phyloP scores from a whole-genome alignment of 2,113 vertebrate genomes.

The Brachyhypopomus occidentalis region DNA sequence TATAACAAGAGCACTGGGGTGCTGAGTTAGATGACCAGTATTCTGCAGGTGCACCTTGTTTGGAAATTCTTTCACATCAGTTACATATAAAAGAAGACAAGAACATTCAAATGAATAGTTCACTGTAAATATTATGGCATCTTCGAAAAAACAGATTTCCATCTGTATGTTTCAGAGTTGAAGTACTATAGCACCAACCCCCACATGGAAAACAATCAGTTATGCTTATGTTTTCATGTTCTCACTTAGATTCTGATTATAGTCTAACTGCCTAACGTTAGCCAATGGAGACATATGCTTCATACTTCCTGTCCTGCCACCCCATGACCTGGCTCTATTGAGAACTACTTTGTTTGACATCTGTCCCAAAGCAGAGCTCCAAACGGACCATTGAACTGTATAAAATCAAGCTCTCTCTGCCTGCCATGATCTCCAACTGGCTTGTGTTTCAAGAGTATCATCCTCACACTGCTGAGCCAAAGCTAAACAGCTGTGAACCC shows the following conservation, averaged over 20 bases:
- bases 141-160: neutral
- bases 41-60: too few species aligned
- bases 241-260: constrained; percentile 19
- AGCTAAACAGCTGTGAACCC: constrained; percentile 8
- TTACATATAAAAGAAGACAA: too few species aligned
- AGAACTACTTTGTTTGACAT: constrained; percentile 23
- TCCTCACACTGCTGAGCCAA: neutral
- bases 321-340: constrained; percentile 6
- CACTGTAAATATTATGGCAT: constrained; percentile 5
- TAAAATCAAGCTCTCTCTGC: constrained; percentile 6
- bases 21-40: neutral
- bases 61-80: too few species aligned
- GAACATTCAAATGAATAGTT: too few species aligned
- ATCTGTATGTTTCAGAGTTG: neutral
- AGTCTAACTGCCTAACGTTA: constrained; percentile 1
- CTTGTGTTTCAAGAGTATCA: constrained; percentile 14
- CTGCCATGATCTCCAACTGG: neutral
- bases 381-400: constrained; percentile 12
- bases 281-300: constrained; percentile 5
- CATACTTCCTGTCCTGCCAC: constrained; percentile 1
- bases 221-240: constrained; percentile 10
- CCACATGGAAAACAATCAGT: constrained; percentile 9
- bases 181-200: neutral
- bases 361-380: constrained; percentile 3
- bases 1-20: neutral